A percentile compares a stretch with the other conserved stretches of the same genome.
Conservation (phyloP, 2,113 vertebrate genomes). For the Gnathonemus longibarbis region DNA sequence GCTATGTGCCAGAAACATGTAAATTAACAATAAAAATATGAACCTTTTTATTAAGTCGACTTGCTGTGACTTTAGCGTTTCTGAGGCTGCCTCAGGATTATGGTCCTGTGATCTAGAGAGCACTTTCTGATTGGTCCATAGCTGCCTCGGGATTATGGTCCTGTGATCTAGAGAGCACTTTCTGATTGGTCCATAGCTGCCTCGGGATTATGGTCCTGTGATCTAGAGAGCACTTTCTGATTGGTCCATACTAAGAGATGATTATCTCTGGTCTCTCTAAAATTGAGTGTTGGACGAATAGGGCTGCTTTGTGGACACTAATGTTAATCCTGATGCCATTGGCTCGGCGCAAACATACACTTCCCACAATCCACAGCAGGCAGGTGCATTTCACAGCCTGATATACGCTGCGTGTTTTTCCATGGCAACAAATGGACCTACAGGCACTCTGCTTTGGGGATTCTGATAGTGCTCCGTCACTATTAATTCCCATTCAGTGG, state of each 20-base stretch:
- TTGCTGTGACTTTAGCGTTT: not conserved
- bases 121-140: not conserved
- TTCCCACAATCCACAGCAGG: slow-evolving; percentile 14
- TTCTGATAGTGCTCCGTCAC: not conserved
- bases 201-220: slow-evolving; percentile 5
- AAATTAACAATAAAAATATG: slow-evolving; percentile 39
- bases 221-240: not conserved
- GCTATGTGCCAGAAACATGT: slow-evolving; percentile 32
- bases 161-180: not conserved
- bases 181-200: not conserved
- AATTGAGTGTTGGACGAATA: not conserved
- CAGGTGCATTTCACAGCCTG: not conserved
- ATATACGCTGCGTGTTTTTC: not conserved
- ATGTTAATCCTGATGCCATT: not conserved
- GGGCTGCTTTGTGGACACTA: not conserved
- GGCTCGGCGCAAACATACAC: not conserved
- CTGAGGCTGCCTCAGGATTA: not conserved
- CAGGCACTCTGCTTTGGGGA: not conserved
- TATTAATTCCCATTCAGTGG: not conserved
- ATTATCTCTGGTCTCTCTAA: not conserved
- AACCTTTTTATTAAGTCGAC: slow-evolving; percentile 41
- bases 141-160: not conserved
- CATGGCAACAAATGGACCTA: not conserved
- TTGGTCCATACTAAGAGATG: not conserved
- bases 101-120: not conserved